A percentile compares a stretch with the other conserved stretches of the same genome.
phyloP scores from a whole-genome alignment of 2,797 vertebrate species.

The Coregonus ussuriensis region DNA sequence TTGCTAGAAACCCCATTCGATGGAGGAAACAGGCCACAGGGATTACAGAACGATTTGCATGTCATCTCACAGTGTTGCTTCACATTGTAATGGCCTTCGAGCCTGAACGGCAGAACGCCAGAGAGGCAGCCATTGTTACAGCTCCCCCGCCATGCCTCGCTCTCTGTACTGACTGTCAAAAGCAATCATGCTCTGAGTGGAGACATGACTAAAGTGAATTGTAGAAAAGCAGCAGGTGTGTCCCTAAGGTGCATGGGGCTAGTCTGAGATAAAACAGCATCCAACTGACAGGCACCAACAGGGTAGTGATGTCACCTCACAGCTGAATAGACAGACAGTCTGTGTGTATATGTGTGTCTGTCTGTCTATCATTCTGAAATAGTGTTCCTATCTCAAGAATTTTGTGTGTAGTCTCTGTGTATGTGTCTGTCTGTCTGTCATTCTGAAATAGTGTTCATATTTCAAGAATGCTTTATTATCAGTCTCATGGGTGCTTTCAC shows the following conservation, averaged over 20 bases:
- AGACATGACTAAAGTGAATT: slow-evolving; percentile 8
- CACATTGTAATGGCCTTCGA: slow-evolving; percentile 22
- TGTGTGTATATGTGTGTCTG: background rate
- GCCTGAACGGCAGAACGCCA: slow-evolving; percentile 19
- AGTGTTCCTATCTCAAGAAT: background rate
- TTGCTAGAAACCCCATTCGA: slow-evolving; percentile 22
- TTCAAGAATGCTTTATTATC: background rate
- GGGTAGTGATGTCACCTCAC: slow-evolving; percentile 13
- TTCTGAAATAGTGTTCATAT: background rate
- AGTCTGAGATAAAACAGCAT: background rate
- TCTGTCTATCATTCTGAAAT: background rate
- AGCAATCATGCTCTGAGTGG: slow-evolving; percentile 22
- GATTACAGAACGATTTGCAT: slow-evolving; percentile 17
- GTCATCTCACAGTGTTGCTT: slow-evolving; percentile 25
- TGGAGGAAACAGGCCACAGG: background rate
- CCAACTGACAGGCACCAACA: background rate
- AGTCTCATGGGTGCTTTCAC: background rate
- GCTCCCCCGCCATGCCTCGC: slow-evolving; percentile 13
- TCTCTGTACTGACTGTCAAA: slow-evolving; percentile 27
- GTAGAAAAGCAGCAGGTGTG: slow-evolving; percentile 22
- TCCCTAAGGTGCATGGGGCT: no score
- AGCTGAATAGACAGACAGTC: slow-evolving; percentile 6
- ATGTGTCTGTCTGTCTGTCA: background rate
- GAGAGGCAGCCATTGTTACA: slow-evolving; percentile 20
- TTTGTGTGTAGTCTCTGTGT: no score